Conservation (phyloP, 2,888 invertebrate species). For the Ophion slaviceki region DNA sequence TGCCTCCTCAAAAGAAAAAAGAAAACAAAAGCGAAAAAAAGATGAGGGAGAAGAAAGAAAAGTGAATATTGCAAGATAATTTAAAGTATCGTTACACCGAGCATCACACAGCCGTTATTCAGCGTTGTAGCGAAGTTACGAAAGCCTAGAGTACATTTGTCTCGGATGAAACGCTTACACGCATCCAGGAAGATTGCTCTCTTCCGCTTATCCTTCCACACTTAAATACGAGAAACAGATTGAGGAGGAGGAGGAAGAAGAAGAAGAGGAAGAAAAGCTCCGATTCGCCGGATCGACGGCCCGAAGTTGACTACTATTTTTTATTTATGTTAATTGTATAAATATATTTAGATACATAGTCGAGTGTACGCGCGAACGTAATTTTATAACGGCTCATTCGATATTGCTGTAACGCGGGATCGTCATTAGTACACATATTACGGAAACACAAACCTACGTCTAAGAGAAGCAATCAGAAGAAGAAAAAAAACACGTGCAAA, state of each 20-base stretch:
- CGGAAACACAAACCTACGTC: constrained; percentile 36
- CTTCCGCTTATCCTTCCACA: constrained; percentile 61
- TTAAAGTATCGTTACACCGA: constrained; percentile 37
- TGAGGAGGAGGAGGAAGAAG: not conserved
- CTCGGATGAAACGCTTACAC: constrained; percentile 52
- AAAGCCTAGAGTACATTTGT: constrained; percentile 59
- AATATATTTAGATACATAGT: constrained; percentile 70
- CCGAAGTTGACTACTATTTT: constrained; percentile 65
- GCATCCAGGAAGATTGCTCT: constrained; percentile 51
- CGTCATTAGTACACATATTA: constrained; percentile 47
- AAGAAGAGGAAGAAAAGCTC: constrained; percentile 22
- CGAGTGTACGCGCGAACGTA: constrained; percentile 60
- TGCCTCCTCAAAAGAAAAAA: constrained; percentile 19
- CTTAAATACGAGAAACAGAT: constrained; percentile 22
- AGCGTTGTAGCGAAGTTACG: constrained; percentile 54
- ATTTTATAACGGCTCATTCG: constrained; percentile 62
- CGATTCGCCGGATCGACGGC: constrained; percentile 52
- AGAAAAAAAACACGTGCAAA: constrained; percentile 5
- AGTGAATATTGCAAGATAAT: constrained; percentile 24
- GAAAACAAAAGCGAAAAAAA: constrained; percentile 3
- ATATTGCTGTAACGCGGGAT: constrained; percentile 51
- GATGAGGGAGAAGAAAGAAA: not conserved
- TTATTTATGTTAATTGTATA: constrained; percentile 73
- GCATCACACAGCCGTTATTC: constrained; percentile 51
- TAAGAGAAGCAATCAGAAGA: constrained; percentile 9